These are phyloP conservation scores for Rhyacophila brunnea DNA, from an alignment of 1,140 invertebrate genomes.

Conservation along the genomic window DNA sequence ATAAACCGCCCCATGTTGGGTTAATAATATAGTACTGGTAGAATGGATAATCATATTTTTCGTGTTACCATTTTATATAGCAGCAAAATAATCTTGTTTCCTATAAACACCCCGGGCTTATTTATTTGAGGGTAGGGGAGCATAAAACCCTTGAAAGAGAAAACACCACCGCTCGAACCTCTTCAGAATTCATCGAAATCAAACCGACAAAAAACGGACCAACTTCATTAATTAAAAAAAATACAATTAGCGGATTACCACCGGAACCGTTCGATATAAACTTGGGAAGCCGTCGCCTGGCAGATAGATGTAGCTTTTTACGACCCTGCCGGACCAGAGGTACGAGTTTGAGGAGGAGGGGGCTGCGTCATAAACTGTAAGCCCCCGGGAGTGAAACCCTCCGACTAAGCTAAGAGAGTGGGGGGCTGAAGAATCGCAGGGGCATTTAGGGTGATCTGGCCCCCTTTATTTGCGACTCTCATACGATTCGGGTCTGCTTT, in stretches of 20 bases:
- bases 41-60: not conserved
- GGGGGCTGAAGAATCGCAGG: not conserved
- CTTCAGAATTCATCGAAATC: too few relatives aligned
- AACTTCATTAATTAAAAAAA: not conserved
- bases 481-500: constrained; percentile 12
- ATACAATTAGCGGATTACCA: constrained; percentile 3
- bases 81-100: not conserved
- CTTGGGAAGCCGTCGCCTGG: constrained; percentile 12
- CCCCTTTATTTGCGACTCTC: constrained; percentile 16
- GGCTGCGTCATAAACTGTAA: constrained; percentile 24
- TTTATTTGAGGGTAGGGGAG: constrained; percentile 1
- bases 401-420: not conserved
- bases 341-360: not conserved
- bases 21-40: not conserved
- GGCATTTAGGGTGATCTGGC: not conserved
- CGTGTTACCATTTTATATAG: not conserved
- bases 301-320: constrained; percentile 26
- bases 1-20: too few relatives aligned
- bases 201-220: too few relatives aligned
- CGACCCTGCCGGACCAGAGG: constrained; percentile 9
- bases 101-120: not conserved
- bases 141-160: too few relatives aligned
- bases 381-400: not conserved
- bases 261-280: constrained; percentile 19
- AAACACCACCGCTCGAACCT: too few relatives aligned